Evolutionary conservation across 2,113 vertebrate species (phyloP), one percentile per base, ranked within the genome.

Genomic region (Sinocyclocheilus grahami): DNA sequence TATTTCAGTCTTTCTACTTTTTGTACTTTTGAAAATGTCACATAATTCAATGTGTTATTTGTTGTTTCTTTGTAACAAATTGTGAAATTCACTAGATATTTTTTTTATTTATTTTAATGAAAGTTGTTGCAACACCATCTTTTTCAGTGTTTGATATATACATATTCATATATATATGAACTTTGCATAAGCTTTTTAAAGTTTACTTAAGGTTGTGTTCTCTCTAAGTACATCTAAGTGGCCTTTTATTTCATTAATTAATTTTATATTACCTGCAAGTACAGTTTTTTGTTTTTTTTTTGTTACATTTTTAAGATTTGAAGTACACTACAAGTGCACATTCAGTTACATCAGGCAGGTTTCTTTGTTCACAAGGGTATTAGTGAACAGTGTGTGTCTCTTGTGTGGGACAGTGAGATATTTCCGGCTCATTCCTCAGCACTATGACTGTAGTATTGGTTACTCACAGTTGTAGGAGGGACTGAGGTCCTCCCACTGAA

Each of bases 401-500:
- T 46, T 53, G 48, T 77, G 46, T 30, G 75, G 48, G 51, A 58
- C 33, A 37, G 46, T 20, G 76, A 27, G 55, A 60, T 60, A 39
- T 62, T 60, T 60, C 53, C n/a, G 4, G 77, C 77, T 39, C 13
- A 62, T 79, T 60, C 53, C 33, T 55, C 76, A 55, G 27, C 53
- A n/a, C 18, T 58, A 78, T 78, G 37, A 62, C 33, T 24, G 33
- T 63, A 42, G 7, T 10, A 51, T 78, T 16, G 20, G 30, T 85
- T 51, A 24, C 55, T 30, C 37, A 14, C 87, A 84, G 72, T 18
- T 27, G 27, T 27, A 27, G 27, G 27, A 27, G 42, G 33, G 63
- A 39, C 58, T 62, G n/a, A 51, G 69, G 62, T 81, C 76, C 77
- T 86, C 77, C 82, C 58, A 86, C 85, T 77, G 55, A 84, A 84